Base-by-base conservation (phyloP, 2,797 vertebrate species). In the Brachymystax lenok region DNA sequence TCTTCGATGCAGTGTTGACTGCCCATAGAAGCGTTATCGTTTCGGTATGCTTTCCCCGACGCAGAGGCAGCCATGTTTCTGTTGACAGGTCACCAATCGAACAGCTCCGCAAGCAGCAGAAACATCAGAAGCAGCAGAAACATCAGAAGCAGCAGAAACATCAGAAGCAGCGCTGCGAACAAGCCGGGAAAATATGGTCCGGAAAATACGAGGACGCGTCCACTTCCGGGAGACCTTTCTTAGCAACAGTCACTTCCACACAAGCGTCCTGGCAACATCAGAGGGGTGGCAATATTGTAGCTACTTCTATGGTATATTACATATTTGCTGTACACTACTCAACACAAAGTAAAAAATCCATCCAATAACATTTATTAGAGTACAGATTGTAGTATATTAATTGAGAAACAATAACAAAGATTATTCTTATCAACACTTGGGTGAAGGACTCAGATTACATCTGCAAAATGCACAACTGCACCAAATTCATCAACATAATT, bases 11-110 rank as follows among this genome's bases (percentile, higher is more conserved):
- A 28, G 77, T 72, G 85, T 3, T 16, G 84, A 7, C 77, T 77
- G 82, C 77, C 78, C 1, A 72, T 5, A 0, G 63, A 27, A 0
- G 72, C 71, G 52, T 69, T 75, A 0, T 69, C 73, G 54, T 80
- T 83, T 72, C 74, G 50, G 14, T 30, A 73, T 64, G 82, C 61
- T 61, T 66, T 85, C 61, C 72, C 80, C 68, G 86, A 80, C 10
- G 83, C 88, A 82, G 88, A 89, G 71, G 93, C 85, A 80, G 93
- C 92, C 94, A 95, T 93, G 89, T 92, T 93, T 81, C 56, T 64
- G 78, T 79, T 40, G 56, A 27, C 19, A 28, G 71, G 40, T 74
- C 1, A 73, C 16, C 16, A 68, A 30, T 71, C 56, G 51, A 59
- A 59, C n/a, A 27, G 46, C 51, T 66, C 35, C 12, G 16, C 63